A percentile compares a stretch with the other conserved stretches of the same genome.
These are phyloP conservation scores for Neolamprologus cancellatus DNA, from an alignment of 2,113 vertebrate genomes.

Conservation along the genomic window DNA sequence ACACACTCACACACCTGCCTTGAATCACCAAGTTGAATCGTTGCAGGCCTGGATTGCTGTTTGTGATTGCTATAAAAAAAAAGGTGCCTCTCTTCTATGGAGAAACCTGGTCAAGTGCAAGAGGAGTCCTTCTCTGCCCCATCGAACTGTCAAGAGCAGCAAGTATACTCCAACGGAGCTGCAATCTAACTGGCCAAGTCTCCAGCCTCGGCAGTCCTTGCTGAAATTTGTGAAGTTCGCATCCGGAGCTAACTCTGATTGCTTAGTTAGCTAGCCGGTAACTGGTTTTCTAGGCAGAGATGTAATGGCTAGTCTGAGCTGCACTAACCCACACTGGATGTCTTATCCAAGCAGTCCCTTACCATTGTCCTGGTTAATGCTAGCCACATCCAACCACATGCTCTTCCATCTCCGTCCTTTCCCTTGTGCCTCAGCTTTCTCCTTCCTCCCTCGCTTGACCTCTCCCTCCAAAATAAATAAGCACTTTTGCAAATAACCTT, in stretches of 20 bases:
- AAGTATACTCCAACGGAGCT: neutral
- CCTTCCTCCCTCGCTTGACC: neutral
- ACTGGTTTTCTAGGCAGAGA: neutral
- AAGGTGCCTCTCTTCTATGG: accelerated
- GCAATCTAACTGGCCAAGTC: neutral
- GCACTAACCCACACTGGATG: neutral
- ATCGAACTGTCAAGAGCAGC: neutral
- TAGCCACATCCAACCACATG: neutral
- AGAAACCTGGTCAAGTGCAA: neutral
- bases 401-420: neutral
- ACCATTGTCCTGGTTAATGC: neutral
- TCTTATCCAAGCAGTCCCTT: neutral
- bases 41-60: neutral
- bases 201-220: neutral
- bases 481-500: neutral
- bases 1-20: neutral
- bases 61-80: neutral
- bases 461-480: neutral
- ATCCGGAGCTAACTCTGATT: neutral
- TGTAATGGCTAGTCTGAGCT: neutral
- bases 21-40: neutral
- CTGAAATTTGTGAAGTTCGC: accelerated
- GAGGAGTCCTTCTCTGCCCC: neutral
- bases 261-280: neutral
- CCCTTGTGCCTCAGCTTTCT: neutral